These are phyloP conservation scores for Pygmarrhopalites habei DNA, from an alignment of 1,140 invertebrate genomes.

Conservation along the genomic window DNA sequence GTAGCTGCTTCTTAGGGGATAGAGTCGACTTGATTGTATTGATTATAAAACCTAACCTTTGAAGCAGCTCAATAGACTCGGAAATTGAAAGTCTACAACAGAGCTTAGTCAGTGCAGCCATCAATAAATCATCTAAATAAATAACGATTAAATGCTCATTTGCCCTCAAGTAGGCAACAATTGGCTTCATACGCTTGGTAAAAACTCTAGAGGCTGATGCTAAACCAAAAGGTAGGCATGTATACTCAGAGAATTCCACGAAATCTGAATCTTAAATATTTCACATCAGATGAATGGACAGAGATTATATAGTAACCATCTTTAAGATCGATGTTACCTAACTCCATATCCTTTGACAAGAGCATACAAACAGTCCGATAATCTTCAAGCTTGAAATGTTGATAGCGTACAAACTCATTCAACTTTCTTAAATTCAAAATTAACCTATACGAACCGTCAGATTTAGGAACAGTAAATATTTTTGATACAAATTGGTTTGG, in stretches of 20 bases:
- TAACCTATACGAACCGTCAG: conserved; percentile 8
- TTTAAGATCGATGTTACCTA: conserved; percentile 24
- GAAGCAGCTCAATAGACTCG: background rate
- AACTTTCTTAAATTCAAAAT: conserved; percentile 21
- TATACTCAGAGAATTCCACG: conserved; percentile 17
- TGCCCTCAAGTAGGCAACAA: conserved; percentile 13
- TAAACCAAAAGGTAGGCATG: conserved; percentile 25
- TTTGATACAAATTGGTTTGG: background rate
- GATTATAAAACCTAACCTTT: conserved; percentile 18
- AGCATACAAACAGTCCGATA: conserved; percentile 7
- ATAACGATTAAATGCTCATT: conserved; percentile 4
- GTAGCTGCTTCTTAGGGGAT: background rate
- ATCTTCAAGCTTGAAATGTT: conserved; percentile 25
- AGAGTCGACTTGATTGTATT: conserved; percentile 9
- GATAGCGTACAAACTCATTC: conserved; percentile 14
- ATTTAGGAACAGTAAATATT: conserved; percentile 15
- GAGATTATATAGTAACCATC: conserved; percentile 24
- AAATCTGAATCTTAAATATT: conserved; percentile 26
- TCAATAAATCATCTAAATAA: conserved; percentile 33
- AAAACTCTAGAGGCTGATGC: conserved; percentile 12
- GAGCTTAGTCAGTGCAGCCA: background rate
- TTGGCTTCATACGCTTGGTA: conserved; percentile 26
- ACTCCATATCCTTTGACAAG: background rate
- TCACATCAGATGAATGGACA: background rate
- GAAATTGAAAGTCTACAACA: background rate